A percentile compares a stretch with the other conserved stretches of the same genome.
Evolutionary conservation across 2,888 invertebrate species (phyloP).

Genomic region (Neocrepidodera transversa): DNA sequence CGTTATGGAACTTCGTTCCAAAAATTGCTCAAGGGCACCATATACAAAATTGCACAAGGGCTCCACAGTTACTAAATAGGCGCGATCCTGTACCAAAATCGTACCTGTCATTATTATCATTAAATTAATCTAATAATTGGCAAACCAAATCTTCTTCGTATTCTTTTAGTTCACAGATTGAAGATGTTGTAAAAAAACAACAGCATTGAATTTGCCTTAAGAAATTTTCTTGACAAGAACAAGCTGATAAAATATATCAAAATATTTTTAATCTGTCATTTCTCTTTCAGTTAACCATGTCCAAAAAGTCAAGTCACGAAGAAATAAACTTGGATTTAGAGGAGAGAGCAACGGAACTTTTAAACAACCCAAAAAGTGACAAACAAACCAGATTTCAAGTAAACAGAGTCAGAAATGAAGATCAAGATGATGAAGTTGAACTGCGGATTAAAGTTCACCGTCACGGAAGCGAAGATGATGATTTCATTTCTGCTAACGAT

Average conservation of each 20-base stretch:
- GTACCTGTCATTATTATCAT: too few species aligned
- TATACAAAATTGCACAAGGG: too few species aligned
- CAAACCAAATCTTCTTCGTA: too few species aligned
- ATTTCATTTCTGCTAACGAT: slow-evolving; percentile 61
- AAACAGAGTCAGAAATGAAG: slow-evolving; percentile 64
- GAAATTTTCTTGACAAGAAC: too few species aligned
- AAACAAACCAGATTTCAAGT: slow-evolving; percentile 68
- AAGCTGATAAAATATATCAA: neutral
- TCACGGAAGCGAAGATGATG: slow-evolving; percentile 58
- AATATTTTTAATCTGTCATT: neutral
- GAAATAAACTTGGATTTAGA: slow-evolving; percentile 15
- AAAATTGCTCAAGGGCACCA: too few species aligned
- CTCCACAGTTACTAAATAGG: too few species aligned
- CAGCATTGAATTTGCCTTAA: too few species aligned
- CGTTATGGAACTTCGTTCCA: too few species aligned
- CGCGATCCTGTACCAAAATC: too few species aligned
- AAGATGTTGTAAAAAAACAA: too few species aligned
- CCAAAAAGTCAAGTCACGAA: slow-evolving; percentile 16
- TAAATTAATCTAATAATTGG: too few species aligned
- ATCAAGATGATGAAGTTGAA: slow-evolving; percentile 21
- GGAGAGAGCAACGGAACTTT: slow-evolving; percentile 39
- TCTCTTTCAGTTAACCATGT: slow-evolving; percentile 24
- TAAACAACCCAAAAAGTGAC: slow-evolving; percentile 52
- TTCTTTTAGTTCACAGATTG: too few species aligned
- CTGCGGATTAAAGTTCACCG: slow-evolving; percentile 29